Percentiles rank a stretch among this genome's conserved stretches.
These are phyloP conservation scores for Caradrina clavipalpis DNA, from an alignment of 2,888 invertebrate genomes.

Conservation along the genomic window DNA sequence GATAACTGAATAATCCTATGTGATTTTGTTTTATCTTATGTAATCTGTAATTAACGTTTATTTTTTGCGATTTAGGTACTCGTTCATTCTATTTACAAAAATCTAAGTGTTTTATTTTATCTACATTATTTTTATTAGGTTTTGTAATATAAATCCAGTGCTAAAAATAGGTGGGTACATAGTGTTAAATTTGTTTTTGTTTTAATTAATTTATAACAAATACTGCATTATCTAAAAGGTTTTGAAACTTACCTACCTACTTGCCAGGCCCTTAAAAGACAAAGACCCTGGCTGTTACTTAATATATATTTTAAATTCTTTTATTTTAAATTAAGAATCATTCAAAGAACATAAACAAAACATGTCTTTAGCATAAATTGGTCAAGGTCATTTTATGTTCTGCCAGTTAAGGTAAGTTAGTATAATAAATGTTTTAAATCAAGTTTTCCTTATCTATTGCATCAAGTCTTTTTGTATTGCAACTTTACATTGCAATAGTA, in stretches of 20 bases:
- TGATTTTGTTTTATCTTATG: conserved; percentile 75
- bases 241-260: neutral
- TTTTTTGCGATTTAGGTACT: neutral
- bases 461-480: conserved; percentile 41
- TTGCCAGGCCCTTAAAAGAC: too few relatives aligned
- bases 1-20: conserved; percentile 62
- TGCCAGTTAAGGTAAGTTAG: conserved; percentile 40
- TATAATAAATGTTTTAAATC: conserved; percentile 5
- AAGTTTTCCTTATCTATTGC: conserved; percentile 50
- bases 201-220: too few relatives aligned
- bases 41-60: conserved; percentile 62
- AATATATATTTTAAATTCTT: too few relatives aligned
- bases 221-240: neutral
- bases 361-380: conserved; percentile 42
- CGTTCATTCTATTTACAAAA: neutral
- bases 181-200: too few relatives aligned
- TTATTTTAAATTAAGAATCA: too few relatives aligned
- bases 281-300: too few relatives aligned
- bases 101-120: neutral
- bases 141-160: too few relatives aligned
- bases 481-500: conserved; percentile 17
- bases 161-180: too few relatives aligned
- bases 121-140: neutral
- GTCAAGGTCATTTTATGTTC: conserved; percentile 44
- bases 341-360: conserved; percentile 24